A percentile compares a stretch with the other conserved stretches of the same genome.
These are phyloP conservation scores for Halocynthia roretzi DNA, from an alignment of 23 tunicate species.

Conservation along the genomic window DNA sequence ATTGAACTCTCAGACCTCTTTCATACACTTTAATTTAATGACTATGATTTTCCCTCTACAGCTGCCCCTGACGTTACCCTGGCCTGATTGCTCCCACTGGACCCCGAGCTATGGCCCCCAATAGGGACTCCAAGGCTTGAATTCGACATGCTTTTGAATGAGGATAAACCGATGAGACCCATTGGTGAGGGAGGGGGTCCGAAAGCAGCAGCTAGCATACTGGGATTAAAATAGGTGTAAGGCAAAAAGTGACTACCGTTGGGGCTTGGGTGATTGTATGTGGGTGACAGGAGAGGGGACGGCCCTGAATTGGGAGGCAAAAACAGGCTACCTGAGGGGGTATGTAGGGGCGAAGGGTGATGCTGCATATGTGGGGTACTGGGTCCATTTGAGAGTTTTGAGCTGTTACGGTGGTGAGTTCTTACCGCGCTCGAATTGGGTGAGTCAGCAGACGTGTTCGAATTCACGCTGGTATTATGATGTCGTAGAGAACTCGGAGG, in stretches of 20 bases:
- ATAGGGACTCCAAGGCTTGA: conserved; percentile 9
- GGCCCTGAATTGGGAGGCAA: conserved; percentile 12
- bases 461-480: conserved; percentile 5
- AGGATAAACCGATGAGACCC: background rate
- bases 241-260: conserved; percentile 17
- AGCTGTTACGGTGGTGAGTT: background rate
- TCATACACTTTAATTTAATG: too few relatives aligned
- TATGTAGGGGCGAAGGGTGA: conserved; percentile 20
- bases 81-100: conserved; percentile 11
- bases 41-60: conserved; percentile 24
- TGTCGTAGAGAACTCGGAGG: conserved; percentile 11
- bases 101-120: conserved; percentile 8
- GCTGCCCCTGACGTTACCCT: conserved; percentile 21
- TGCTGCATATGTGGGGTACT: conserved; percentile 12
- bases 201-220: background rate
- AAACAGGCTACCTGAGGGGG: conserved; percentile 5
- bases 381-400: background rate
- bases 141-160: conserved; percentile 18
- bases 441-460: background rate
- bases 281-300: conserved; percentile 14
- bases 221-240: conserved; percentile 8
- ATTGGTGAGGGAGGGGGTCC: conserved; percentile 20
- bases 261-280: conserved; percentile 18
- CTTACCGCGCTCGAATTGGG: background rate
- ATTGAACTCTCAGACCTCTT: too few relatives aligned